phyloP scores from a whole-genome alignment of 2,888 invertebrate species.

The Caenorhabditis virilis region DNA sequence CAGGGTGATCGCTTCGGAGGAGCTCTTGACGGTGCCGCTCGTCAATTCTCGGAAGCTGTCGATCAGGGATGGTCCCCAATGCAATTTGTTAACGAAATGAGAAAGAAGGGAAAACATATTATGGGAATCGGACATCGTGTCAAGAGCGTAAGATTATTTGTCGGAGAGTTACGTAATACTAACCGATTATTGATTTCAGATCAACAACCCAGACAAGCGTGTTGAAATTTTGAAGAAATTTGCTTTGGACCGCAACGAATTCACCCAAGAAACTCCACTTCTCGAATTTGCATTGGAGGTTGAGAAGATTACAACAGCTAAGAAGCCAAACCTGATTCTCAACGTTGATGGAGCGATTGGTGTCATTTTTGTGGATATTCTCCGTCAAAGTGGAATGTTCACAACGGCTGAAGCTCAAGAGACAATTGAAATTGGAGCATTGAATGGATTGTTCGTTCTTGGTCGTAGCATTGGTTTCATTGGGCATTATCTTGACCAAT shows the following conservation, averaged over 20 bases:
- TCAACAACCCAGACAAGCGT: constrained; percentile 98
- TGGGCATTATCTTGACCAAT: constrained; percentile 96
- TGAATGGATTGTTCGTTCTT: constrained; percentile 96
- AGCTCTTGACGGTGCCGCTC: constrained; percentile 94
- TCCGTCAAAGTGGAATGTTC: constrained; percentile 76
- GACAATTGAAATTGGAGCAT: constrained; percentile 93
- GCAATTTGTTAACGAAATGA: constrained; percentile 97
- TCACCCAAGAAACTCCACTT: constrained; percentile 83
- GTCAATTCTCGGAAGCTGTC: constrained; percentile 93
- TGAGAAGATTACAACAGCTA: constrained; percentile 96
- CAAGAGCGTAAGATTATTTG: constrained; percentile 74
- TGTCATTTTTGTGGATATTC: constrained; percentile 93
- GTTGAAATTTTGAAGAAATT: constrained; percentile 93
- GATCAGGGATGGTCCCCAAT: constrained; percentile 80
- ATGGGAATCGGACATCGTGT: constrained; percentile 97
- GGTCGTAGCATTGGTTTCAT: constrained; percentile 98
- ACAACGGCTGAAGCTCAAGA: constrained; percentile 90
- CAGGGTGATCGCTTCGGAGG: constrained; percentile 89
- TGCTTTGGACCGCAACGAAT: constrained; percentile 83
- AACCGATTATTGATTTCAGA: no score
- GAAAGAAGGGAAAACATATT: constrained; percentile 93
- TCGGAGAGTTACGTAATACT: no score
- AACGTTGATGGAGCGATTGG: constrained; percentile 99
- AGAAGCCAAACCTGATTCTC: constrained; percentile 98
- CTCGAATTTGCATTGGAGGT: constrained; percentile 93